A percentile compares a stretch with the other conserved stretches of the same genome.
phyloP scores from a whole-genome alignment of 1,140 invertebrate genomes.

The Leptinotarsa defecta region DNA sequence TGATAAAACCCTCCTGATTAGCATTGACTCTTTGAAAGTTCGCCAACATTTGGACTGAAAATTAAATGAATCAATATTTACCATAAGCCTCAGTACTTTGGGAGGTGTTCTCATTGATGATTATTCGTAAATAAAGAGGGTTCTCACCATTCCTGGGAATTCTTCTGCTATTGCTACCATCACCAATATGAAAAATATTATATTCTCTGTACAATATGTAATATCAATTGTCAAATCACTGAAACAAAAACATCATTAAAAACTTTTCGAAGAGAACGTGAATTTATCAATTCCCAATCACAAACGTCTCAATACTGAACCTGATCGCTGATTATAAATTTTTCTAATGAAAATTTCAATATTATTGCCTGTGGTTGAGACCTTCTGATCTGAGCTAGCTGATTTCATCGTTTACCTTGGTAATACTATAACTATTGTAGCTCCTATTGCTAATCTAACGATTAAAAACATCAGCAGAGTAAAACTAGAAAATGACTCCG shows the following conservation, averaged over 20 bases:
- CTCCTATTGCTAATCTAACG: conserved; percentile 63
- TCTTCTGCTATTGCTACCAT: conserved; percentile 40
- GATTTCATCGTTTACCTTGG: conserved; percentile 57
- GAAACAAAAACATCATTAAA: conserved; percentile 27
- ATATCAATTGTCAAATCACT: conserved; percentile 41
- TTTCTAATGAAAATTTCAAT: too few species aligned
- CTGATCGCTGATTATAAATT: too few species aligned
- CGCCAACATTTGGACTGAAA: conserved; percentile 58
- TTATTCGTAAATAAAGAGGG: neutral
- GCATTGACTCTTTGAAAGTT: conserved; percentile 61
- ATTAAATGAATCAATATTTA: conserved; percentile 4
- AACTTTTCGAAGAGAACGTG: neutral
- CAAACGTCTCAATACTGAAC: too few species aligned
- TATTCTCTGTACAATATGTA: conserved; percentile 40
- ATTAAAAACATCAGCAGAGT: conserved; percentile 68
- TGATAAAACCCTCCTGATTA: conserved; percentile 61
- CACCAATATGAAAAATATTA: conserved; percentile 38
- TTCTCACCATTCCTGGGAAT: conserved; percentile 36
- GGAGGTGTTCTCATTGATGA: too few species aligned
- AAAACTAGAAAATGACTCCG: conserved; percentile 68
- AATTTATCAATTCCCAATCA: too few species aligned
- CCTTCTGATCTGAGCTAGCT: too few species aligned
- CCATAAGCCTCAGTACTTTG: neutral
- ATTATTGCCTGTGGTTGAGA: too few species aligned
- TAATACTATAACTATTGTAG: conserved; percentile 62